A percentile compares a stretch with the other conserved stretches of the same genome.
Conservation (phyloP, 2,888 invertebrate genomes). For the Periphyllus acericola region DNA sequence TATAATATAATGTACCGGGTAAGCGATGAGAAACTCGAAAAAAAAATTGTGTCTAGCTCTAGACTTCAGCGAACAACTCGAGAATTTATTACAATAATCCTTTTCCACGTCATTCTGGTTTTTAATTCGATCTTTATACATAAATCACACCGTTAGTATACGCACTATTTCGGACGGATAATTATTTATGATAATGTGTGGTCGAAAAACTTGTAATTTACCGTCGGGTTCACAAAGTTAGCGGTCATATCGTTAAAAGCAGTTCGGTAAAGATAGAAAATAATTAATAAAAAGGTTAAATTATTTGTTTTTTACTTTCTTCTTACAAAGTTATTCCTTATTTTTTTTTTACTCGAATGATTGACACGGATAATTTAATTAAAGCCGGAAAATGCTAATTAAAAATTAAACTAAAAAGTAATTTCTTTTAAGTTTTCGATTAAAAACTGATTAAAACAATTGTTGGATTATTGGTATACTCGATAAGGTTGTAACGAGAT, state of each 20-base stretch:
- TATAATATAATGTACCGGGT: not conserved
- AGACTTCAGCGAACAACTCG: not conserved
- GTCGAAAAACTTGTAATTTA: not conserved
- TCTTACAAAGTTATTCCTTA: too few relatives aligned
- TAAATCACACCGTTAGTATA: not conserved
- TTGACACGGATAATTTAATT: not conserved
- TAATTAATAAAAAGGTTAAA: not conserved
- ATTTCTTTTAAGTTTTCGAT: not conserved
- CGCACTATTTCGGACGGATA: not conserved
- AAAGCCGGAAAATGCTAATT: too few relatives aligned
- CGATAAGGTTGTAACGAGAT: not conserved
- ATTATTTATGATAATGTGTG: not conserved
- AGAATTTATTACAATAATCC: not conserved
- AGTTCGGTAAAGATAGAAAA: not conserved
- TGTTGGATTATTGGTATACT: not conserved
- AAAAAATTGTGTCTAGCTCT: not conserved
- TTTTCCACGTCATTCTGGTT: not conserved
- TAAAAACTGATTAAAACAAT: not conserved
- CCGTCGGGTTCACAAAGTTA: not conserved
- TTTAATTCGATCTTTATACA: not conserved
- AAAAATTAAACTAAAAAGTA: not conserved
- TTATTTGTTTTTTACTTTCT: too few relatives aligned
- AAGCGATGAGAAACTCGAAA: constrained; percentile 1
- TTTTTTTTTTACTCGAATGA: not conserved
- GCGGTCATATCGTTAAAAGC: not conserved